Evolutionary conservation across 2,888 invertebrate species (phyloP).

Genomic region (Lomographa bimaculata): DNA sequence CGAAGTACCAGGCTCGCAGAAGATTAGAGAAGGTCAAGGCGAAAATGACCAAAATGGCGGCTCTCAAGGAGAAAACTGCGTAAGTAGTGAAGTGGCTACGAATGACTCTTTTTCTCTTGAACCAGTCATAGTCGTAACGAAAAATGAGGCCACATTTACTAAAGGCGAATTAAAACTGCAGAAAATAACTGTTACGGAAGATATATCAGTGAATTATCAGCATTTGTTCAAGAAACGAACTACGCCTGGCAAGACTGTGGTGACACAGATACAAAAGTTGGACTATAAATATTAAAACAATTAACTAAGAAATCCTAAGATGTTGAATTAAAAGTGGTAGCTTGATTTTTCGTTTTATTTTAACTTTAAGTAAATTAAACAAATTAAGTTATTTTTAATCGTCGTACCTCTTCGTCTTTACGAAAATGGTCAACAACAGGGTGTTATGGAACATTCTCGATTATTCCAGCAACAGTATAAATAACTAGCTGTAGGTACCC

Average conservation of each 20-base stretch:
- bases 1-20: conserved; percentile 59
- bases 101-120: conserved; percentile 39
- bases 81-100: conserved; percentile 28
- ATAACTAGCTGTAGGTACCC: no score
- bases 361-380: no score
- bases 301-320: no score
- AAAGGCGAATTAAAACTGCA: conserved; percentile 65
- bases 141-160: conserved; percentile 55
- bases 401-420: no score
- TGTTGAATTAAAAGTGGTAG: conserved; percentile 4
- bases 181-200: conserved; percentile 64
- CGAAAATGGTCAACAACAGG: no score
- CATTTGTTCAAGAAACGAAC: conserved; percentile 67
- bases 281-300: conserved; percentile 58
- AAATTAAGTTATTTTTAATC: no score
- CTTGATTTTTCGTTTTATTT: conserved; percentile 23
- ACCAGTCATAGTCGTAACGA: conserved; percentile 63
- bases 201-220: conserved; percentile 64
- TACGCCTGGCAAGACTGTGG: conserved; percentile 58
- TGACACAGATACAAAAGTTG: conserved; percentile 58
- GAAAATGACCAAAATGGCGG: conserved; percentile 11
- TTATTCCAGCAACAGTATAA: no score
- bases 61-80: no score
- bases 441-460: no score
- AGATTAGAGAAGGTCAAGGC: conserved; percentile 39